Conservation (phyloP, 2,113 vertebrate genomes). For the Pollimyrus isidori region DNA sequence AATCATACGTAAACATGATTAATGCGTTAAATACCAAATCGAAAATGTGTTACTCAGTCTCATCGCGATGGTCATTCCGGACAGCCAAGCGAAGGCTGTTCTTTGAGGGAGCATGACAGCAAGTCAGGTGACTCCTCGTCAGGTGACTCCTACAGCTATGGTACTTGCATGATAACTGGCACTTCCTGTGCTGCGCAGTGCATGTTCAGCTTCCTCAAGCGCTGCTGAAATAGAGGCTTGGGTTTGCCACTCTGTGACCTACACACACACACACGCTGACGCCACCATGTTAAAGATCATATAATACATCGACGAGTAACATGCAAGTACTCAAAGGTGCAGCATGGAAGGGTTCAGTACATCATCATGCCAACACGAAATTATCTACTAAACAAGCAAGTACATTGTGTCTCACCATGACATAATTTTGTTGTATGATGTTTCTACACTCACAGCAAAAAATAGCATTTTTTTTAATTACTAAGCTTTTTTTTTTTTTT, state of each 20-base stretch:
- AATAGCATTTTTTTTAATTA: background rate
- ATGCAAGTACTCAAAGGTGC: background rate
- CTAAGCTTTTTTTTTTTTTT: background rate
- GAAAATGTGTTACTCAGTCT: background rate
- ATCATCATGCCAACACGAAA: background rate
- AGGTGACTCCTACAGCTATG: slow-evolving; percentile 49
- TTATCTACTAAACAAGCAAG: background rate
- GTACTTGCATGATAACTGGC: slow-evolving; percentile 34
- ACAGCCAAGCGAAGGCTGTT: background rate
- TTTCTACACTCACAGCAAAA: background rate
- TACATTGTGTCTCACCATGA: background rate
- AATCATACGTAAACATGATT: background rate
- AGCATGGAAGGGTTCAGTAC: background rate
- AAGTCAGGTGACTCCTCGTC: slow-evolving; percentile 57
- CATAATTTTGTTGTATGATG: background rate
- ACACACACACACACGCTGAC: background rate
- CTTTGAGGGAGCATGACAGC: slow-evolving; percentile 21
- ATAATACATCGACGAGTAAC: background rate
- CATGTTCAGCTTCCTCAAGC: slow-evolving; percentile 49
- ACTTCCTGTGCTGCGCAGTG: no score
- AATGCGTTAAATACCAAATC: background rate
- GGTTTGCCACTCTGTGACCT: background rate
- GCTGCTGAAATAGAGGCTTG: background rate
- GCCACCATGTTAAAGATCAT: background rate
- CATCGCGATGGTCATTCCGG: background rate